Conservation (phyloP, 1,140 invertebrate species). For the Choristoneura fumiferana region DNA sequence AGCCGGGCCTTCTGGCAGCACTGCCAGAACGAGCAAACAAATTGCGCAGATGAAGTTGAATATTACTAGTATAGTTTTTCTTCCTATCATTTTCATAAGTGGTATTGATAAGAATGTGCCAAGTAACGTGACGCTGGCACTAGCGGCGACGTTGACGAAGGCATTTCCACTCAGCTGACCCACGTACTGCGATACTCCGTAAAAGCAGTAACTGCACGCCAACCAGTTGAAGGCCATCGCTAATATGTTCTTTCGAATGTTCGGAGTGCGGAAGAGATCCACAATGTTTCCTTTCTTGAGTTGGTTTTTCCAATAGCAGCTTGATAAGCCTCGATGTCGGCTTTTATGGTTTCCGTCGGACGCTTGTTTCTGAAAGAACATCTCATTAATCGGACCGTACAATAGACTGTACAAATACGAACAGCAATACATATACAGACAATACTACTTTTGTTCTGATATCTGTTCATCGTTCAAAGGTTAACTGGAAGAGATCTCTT, state of each 20-base stretch:
- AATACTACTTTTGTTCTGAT: too few relatives aligned
- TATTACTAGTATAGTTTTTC: constrained; percentile 79
- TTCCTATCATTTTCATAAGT: constrained; percentile 80
- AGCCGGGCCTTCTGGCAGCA: constrained; percentile 71
- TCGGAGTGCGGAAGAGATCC: constrained; percentile 87
- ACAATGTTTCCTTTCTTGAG: constrained; percentile 80
- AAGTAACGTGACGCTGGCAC: constrained; percentile 81
- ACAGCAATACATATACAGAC: too few relatives aligned
- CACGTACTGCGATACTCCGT: constrained; percentile 87
- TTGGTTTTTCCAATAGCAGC: constrained; percentile 46
- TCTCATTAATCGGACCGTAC: too few relatives aligned
- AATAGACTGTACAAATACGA: constrained; percentile 5
- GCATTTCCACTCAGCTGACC: constrained; percentile 85
- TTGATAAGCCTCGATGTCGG: constrained; percentile 71
- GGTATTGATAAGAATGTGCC: constrained; percentile 82
- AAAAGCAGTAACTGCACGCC: constrained; percentile 86
- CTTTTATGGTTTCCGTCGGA: constrained; percentile 76
- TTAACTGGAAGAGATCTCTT: too few relatives aligned
- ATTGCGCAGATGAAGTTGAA: constrained; percentile 79
- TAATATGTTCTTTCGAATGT: constrained; percentile 86
- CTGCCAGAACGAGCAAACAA: constrained; percentile 79
- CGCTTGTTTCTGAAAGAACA: constrained; percentile 76
- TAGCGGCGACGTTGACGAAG: constrained; percentile 85
- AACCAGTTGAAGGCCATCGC: constrained; percentile 85
- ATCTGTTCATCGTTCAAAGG: too few relatives aligned